Evolutionary conservation across 2,888 invertebrate species (phyloP).

Genomic region (Operophtera brumata): DNA sequence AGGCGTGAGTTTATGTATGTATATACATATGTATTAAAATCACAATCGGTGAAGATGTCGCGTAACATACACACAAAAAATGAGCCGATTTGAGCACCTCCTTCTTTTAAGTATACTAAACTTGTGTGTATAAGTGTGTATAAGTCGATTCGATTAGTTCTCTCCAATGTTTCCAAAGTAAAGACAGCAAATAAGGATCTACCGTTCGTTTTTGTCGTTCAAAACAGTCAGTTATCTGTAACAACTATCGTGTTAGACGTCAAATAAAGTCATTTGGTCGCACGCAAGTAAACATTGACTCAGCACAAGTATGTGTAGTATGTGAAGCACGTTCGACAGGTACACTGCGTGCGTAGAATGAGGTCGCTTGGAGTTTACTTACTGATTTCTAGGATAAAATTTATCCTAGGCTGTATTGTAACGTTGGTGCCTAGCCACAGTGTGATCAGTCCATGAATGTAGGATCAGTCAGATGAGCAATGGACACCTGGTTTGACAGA

Average conservation of each 20-base stretch:
- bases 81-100: too few species aligned
- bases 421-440: constrained; percentile 1
- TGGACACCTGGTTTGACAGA: constrained; percentile 9
- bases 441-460: too few species aligned
- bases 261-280: neutral
- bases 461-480: constrained; percentile 4
- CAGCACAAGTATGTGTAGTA: neutral
- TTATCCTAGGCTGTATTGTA: constrained; percentile 6
- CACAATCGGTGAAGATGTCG: too few species aligned
- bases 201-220: neutral
- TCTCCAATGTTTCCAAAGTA: neutral
- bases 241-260: neutral
- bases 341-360: constrained; percentile 7
- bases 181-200: neutral
- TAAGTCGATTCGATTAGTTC: neutral
- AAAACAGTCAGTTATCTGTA: neutral
- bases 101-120: too few species aligned
- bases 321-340: constrained; percentile 3
- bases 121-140: too few species aligned
- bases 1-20: too few species aligned
- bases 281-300: constrained; percentile 4
- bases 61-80: too few species aligned
- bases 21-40: too few species aligned
- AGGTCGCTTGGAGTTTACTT: neutral
- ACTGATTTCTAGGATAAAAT: constrained; percentile 6